phyloP scores from a whole-genome alignment of 2,113 vertebrate genomes.

The Pseudorasbora parva region DNA sequence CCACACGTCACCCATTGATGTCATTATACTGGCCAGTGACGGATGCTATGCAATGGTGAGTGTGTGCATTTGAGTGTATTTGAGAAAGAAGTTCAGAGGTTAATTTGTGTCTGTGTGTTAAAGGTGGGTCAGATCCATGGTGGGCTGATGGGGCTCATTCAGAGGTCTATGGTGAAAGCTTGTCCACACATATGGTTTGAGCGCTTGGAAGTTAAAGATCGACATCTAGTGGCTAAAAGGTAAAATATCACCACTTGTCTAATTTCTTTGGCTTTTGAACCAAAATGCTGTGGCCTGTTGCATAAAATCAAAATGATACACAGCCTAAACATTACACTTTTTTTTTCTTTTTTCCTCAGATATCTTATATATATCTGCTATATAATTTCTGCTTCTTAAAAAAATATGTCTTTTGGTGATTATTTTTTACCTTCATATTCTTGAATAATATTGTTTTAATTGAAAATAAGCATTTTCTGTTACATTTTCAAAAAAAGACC shows the following conservation, averaged over 20 bases:
- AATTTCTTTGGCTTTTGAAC: not conserved
- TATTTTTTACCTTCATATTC: too few relatives aligned
- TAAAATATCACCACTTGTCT: constrained; percentile 60
- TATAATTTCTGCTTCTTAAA: too few relatives aligned
- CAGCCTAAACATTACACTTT: too few relatives aligned
- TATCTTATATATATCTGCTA: too few relatives aligned
- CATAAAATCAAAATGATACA: too few relatives aligned
- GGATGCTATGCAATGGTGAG: constrained; percentile 89
- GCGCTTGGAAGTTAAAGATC: constrained; percentile 91
- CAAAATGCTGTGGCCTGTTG: too few relatives aligned
- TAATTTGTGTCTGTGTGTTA: constrained; percentile 4
- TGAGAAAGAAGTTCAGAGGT: not conserved
- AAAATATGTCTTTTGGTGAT: too few relatives aligned
- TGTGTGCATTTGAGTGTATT: not conserved
- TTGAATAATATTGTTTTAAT: too few relatives aligned
- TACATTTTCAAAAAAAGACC: too few relatives aligned
- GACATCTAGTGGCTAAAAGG: constrained; percentile 91
- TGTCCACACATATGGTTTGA: constrained; percentile 93
- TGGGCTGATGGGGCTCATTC: constrained; percentile 89
- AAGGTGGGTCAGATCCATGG: constrained; percentile 90
- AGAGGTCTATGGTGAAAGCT: constrained; percentile 90
- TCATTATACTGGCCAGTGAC: constrained; percentile 92
- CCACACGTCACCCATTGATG: constrained; percentile 91
- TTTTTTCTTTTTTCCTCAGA: too few relatives aligned
- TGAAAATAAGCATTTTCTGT: too few relatives aligned